Conservation (phyloP, 2,113 vertebrate genomes). For the Antennarius striatus region DNA sequence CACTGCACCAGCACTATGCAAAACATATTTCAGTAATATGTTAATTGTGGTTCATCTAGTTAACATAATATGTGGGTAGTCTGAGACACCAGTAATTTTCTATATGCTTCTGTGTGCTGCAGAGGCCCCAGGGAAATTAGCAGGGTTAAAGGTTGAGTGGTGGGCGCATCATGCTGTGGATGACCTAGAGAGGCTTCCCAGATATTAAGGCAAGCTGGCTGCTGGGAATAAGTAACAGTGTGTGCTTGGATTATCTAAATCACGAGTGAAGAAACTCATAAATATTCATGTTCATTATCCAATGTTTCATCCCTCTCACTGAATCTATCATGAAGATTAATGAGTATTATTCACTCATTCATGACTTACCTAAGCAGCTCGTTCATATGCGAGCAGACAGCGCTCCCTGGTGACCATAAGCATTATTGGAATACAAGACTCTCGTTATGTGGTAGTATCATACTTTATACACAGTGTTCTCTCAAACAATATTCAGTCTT, state of each 20-base stretch:
- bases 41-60: conserved; percentile 63
- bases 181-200: conserved; percentile 58
- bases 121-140: conserved; percentile 67
- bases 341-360: conserved; percentile 61
- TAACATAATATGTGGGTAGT: conserved; percentile 70
- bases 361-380: conserved; percentile 7
- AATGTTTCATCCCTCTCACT: conserved; percentile 51
- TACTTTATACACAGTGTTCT: too few species aligned
- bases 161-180: conserved; percentile 41
- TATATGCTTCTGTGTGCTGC: conserved; percentile 40
- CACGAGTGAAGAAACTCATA: conserved; percentile 59
- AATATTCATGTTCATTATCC: conserved; percentile 70
- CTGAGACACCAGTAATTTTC: conserved; percentile 57
- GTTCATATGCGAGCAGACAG: conserved; percentile 48
- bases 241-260: conserved; percentile 63
- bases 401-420: conserved; percentile 45
- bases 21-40: conserved; percentile 49
- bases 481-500: too few species aligned
- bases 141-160: conserved; percentile 60
- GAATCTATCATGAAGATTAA: conserved; percentile 70
- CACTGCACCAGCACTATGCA: conserved; percentile 32
- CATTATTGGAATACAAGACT: too few species aligned
- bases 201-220: conserved; percentile 49
- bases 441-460: too few species aligned
- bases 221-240: conserved; percentile 30